Percentiles rank a stretch among this genome's conserved stretches.
Conservation (phyloP, 2,888 invertebrate genomes). For the Andrena minutula region DNA sequence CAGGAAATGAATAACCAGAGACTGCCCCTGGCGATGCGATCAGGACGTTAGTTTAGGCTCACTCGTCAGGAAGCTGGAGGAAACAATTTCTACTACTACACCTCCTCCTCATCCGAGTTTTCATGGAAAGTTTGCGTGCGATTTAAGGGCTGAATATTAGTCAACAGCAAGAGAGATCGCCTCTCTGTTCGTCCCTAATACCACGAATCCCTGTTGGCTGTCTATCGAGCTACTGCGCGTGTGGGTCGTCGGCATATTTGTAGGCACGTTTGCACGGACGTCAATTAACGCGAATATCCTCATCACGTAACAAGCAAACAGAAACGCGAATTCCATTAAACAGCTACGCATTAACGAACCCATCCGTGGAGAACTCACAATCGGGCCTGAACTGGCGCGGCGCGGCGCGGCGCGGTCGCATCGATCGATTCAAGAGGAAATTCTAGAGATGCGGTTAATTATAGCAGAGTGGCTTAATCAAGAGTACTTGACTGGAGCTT, state of each 20-base stretch:
- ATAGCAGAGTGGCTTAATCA: slow-evolving; percentile 73
- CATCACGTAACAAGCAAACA: slow-evolving; percentile 38
- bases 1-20: slow-evolving; percentile 37
- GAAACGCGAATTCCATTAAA: slow-evolving; percentile 50
- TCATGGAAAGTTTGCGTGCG: neutral
- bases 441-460: slow-evolving; percentile 74
- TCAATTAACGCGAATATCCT: slow-evolving; percentile 42
- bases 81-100: neutral
- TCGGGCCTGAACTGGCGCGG: slow-evolving; percentile 7
- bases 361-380: slow-evolving; percentile 35
- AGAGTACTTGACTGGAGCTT: slow-evolving; percentile 71
- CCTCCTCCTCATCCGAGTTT: neutral
- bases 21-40: neutral
- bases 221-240: neutral
- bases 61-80: neutral
- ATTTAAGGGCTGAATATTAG: too few relatives aligned
- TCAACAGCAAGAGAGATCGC: neutral
- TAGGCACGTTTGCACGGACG: slow-evolving; percentile 1
- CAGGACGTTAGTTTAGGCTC: neutral
- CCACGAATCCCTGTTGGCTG: neutral
- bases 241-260: neutral
- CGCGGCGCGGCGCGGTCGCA: neutral
- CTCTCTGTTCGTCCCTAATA: too few relatives aligned
- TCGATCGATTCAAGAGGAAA: slow-evolving; percentile 58
- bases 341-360: slow-evolving; percentile 41